Conservation (phyloP, 2,797 vertebrate genomes). For the Hydrocynus forskahlii region DNA sequence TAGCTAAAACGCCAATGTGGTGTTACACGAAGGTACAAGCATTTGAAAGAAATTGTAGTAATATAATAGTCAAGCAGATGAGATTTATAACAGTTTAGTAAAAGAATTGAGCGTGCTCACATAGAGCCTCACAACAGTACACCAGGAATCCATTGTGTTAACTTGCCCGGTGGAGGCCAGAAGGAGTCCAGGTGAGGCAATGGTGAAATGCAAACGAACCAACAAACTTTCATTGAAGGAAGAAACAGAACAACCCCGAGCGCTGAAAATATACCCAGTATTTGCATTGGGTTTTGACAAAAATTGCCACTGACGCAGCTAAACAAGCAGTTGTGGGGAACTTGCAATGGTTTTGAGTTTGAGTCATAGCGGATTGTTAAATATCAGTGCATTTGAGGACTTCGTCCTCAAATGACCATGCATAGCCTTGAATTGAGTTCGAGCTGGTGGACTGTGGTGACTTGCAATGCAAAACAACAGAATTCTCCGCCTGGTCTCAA, state of each 20-base stretch:
- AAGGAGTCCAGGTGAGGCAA: slow-evolving; percentile 27
- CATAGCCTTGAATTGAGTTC: slow-evolving; percentile 37
- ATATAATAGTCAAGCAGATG: slow-evolving; percentile 24
- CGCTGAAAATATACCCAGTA: slow-evolving; percentile 51
- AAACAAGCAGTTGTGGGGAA: slow-evolving; percentile 50
- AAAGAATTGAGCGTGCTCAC: not conserved
- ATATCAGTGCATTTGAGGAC: slow-evolving; percentile 65
- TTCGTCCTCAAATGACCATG: slow-evolving; percentile 73
- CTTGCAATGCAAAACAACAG: slow-evolving; percentile 71
- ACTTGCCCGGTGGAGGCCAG: not conserved
- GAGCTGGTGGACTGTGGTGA: slow-evolving; percentile 64
- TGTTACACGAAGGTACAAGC: slow-evolving; percentile 15
- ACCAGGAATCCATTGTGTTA: slow-evolving; percentile 2
- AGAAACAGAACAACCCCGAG: slow-evolving; percentile 26
- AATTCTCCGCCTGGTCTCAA: slow-evolving; percentile 68
- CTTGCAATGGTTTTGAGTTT: slow-evolving; percentile 58
- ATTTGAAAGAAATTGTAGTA: not conserved
- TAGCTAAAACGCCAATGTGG: slow-evolving; percentile 24
- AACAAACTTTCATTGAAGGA: slow-evolving; percentile 33
- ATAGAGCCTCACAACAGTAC: not conserved
- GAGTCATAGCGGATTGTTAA: slow-evolving; percentile 58
- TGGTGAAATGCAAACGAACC: slow-evolving; percentile 27
- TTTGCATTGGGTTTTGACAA: slow-evolving; percentile 59
- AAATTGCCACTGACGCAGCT: slow-evolving; percentile 45
- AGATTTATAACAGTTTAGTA: slow-evolving; percentile 1